These are phyloP conservation scores for Genyomyrus donnyi DNA, from an alignment of 2,113 vertebrate species.

Conservation along the genomic window DNA sequence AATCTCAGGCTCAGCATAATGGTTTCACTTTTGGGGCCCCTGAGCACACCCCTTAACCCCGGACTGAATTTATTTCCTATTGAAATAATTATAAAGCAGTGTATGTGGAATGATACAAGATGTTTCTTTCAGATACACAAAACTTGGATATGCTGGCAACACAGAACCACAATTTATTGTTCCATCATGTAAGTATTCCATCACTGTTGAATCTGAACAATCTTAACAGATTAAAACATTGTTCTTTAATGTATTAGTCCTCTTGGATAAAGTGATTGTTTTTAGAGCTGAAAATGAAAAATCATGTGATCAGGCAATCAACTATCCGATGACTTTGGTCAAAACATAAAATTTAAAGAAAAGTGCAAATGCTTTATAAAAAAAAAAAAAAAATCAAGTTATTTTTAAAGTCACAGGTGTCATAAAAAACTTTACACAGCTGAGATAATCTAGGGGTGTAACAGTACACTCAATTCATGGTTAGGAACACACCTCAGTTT, in stretches of 20 bases:
- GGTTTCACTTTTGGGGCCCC: background rate
- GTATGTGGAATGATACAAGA: background rate
- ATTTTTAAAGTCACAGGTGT: no score
- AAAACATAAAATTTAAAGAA: background rate
- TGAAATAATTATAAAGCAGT: background rate
- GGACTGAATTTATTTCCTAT: background rate
- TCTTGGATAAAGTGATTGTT: background rate
- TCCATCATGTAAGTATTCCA: constrained; percentile 86
- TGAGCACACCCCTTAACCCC: background rate
- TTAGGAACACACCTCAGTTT: background rate
- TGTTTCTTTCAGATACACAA: constrained; percentile 77
- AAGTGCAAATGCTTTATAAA: background rate
- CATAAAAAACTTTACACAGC: background rate
- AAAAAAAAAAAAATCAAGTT: background rate
- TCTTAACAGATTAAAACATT: background rate
- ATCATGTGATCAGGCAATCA: background rate
- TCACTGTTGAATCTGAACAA: background rate
- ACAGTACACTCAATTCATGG: background rate
- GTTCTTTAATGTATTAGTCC: background rate
- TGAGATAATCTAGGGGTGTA: background rate
- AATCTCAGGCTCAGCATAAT: background rate
- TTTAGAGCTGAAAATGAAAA: background rate
- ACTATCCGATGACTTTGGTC: background rate
- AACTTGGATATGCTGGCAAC: constrained; percentile 95
- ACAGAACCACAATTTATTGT: constrained; percentile 98